phyloP scores from a whole-genome alignment of 1,140 invertebrate genomes.

The Wiebesia pumilae region DNA sequence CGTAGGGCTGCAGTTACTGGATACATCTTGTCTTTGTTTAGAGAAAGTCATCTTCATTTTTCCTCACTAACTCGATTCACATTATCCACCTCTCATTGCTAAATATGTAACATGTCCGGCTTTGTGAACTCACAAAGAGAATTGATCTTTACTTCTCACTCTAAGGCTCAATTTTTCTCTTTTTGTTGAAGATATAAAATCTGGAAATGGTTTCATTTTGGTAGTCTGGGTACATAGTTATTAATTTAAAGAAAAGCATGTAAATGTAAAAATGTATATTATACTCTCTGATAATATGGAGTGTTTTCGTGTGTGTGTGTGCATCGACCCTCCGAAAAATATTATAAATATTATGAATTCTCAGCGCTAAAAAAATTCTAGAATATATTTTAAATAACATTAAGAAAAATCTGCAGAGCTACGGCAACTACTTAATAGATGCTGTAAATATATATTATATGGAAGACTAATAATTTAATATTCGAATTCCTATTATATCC shows the following conservation, averaged over 20 bases:
- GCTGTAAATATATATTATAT: too few species aligned
- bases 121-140: slow-evolving; percentile 5
- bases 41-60: slow-evolving; percentile 59
- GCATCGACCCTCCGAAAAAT: too few species aligned
- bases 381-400: too few species aligned
- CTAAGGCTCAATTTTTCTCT: neutral
- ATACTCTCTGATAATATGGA: too few species aligned
- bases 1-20: neutral
- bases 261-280: too few species aligned
- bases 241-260: neutral
- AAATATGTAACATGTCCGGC: slow-evolving; percentile 53
- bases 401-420: too few species aligned
- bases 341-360: too few species aligned
- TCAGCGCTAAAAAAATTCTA: too few species aligned
- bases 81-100: slow-evolving; percentile 49
- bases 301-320: too few species aligned
- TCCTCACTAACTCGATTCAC: slow-evolving; percentile 53
- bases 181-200: neutral
- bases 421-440: too few species aligned
- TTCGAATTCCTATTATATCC: too few species aligned
- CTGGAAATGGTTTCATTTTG: slow-evolving; percentile 28
- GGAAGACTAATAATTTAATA: too few species aligned
- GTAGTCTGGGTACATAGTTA: neutral
- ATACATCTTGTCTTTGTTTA: slow-evolving; percentile 42
- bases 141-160: slow-evolving; percentile 7